Conservation (phyloP, 1,140 invertebrate genomes). For the Eupeodes corollae region DNA sequence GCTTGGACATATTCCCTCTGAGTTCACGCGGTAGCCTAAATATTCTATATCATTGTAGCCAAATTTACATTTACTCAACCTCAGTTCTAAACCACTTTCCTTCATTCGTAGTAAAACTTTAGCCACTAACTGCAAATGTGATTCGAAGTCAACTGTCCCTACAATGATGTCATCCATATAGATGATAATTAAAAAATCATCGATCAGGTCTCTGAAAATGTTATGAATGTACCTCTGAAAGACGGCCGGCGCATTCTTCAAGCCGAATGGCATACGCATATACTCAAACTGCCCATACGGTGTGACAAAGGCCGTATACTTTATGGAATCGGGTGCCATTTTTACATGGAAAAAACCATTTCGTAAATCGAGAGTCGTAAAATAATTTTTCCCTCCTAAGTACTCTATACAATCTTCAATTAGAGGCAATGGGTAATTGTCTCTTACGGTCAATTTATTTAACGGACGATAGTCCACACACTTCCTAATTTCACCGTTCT, state of each 20-base stretch:
- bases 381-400: slow-evolving; percentile 15
- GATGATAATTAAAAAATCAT: slow-evolving; percentile 10
- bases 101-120: slow-evolving; percentile 15
- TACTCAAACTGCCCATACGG: too few relatives aligned
- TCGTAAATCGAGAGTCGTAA: slow-evolving; percentile 31
- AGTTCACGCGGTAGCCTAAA: slow-evolving; percentile 22
- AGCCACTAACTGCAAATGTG: slow-evolving; percentile 8
- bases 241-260: slow-evolving; percentile 24
- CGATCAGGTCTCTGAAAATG: slow-evolving; percentile 17
- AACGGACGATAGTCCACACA: slow-evolving; percentile 18
- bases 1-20: slow-evolving; percentile 14
- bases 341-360: slow-evolving; percentile 32
- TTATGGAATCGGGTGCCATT: slow-evolving; percentile 10
- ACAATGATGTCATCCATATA: too few relatives aligned
- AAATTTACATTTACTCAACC: slow-evolving; percentile 32
- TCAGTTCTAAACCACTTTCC: slow-evolving; percentile 29
- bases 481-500: slow-evolving; percentile 12
- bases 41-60: slow-evolving; percentile 20
- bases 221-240: slow-evolving; percentile 34
- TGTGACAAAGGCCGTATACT: slow-evolving; percentile 25
- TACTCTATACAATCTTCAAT: slow-evolving; percentile 27
- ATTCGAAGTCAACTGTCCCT: background rate
- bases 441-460: slow-evolving; percentile 13
- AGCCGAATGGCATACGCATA: slow-evolving; percentile 16
- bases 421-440: slow-evolving; percentile 23